phyloP scores from a whole-genome alignment of 1,140 invertebrate genomes.

The Tyrophagus putrescentiae region DNA sequence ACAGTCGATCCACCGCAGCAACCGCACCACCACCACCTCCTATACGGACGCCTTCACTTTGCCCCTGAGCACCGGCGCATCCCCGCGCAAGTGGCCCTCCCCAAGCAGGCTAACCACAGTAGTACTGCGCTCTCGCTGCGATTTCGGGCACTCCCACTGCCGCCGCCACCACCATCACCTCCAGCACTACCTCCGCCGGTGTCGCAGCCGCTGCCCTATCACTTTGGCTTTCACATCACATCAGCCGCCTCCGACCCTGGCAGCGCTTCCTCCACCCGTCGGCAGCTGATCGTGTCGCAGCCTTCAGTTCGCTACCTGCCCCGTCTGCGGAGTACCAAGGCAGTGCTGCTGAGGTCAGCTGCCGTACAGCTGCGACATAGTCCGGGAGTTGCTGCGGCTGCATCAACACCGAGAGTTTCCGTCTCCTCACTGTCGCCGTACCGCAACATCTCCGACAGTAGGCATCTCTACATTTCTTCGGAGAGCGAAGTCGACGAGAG shows the following conservation, averaged over 20 bases:
- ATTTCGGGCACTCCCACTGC: background rate
- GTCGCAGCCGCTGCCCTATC: background rate
- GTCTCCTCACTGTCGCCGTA: background rate
- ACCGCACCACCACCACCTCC: background rate
- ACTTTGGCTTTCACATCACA: background rate
- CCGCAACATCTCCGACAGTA: background rate
- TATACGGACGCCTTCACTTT: background rate
- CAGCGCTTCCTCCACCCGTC: background rate
- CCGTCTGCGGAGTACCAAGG: background rate
- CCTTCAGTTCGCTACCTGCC: background rate
- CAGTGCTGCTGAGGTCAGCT: too few relatives aligned
- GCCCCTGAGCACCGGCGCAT: background rate
- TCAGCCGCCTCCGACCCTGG: too few relatives aligned
- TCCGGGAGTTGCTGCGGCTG: too few relatives aligned
- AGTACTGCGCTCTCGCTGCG: too few relatives aligned
- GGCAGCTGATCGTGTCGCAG: background rate
- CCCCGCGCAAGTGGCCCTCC: too few relatives aligned
- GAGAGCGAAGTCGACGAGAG: too few relatives aligned
- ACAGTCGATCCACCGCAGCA: background rate
- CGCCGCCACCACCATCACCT: background rate
- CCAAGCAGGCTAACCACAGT: too few relatives aligned
- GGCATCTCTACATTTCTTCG: too few relatives aligned
- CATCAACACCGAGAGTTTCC: background rate
- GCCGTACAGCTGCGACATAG: too few relatives aligned
- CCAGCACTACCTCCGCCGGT: background rate